Percentiles rank a stretch among this genome's conserved stretches.
These are phyloP conservation scores for Ophiodon elongatus DNA, from an alignment of 2,113 vertebrate species.

Conservation along the genomic window DNA sequence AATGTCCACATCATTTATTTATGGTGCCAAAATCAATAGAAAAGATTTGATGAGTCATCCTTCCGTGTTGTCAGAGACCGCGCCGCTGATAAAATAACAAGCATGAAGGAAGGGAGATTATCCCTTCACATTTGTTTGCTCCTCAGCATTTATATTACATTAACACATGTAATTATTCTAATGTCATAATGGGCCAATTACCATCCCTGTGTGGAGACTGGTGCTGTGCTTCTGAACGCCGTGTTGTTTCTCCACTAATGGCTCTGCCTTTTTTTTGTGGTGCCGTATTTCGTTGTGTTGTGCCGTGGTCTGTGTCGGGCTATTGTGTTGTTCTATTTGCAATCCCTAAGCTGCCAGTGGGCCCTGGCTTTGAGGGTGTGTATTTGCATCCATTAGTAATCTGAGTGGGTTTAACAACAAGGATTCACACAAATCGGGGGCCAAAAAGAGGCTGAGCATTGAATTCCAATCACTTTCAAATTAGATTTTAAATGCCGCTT, in stretches of 20 bases:
- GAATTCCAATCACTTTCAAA: conserved; percentile 48
- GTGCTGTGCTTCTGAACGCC: conserved; percentile 61
- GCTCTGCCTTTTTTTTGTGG: conserved; percentile 71
- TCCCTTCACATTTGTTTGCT: conserved; percentile 71
- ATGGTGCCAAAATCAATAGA: conserved; percentile 66
- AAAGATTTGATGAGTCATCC: conserved; percentile 76
- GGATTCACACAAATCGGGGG: conserved; percentile 49
- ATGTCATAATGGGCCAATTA: conserved; percentile 79
- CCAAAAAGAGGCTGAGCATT: conserved; percentile 51
- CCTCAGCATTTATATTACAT: conserved; percentile 75
- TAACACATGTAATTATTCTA: conserved; percentile 78
- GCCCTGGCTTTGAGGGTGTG: conserved; percentile 65
- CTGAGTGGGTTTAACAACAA: conserved; percentile 64
- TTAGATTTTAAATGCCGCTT: conserved; percentile 31
- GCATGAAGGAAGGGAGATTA: conserved; percentile 67
- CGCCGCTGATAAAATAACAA: conserved; percentile 69
- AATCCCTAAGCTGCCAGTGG: conserved; percentile 60
- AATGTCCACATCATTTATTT: conserved; percentile 72
- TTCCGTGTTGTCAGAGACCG: conserved; percentile 60
- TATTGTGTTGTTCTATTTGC: conserved; percentile 70
- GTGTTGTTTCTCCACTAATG: conserved; percentile 70
- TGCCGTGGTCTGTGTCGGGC: conserved; percentile 58
- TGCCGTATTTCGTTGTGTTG: conserved; percentile 65
- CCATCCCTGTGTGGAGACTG: conserved; percentile 51
- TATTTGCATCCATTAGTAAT: conserved; percentile 73